A percentile compares a stretch with the other conserved stretches of the same genome.
Evolutionary conservation across 2,797 vertebrate genomes (phyloP).

Genomic region (Hafferia zeledoni): DNA sequence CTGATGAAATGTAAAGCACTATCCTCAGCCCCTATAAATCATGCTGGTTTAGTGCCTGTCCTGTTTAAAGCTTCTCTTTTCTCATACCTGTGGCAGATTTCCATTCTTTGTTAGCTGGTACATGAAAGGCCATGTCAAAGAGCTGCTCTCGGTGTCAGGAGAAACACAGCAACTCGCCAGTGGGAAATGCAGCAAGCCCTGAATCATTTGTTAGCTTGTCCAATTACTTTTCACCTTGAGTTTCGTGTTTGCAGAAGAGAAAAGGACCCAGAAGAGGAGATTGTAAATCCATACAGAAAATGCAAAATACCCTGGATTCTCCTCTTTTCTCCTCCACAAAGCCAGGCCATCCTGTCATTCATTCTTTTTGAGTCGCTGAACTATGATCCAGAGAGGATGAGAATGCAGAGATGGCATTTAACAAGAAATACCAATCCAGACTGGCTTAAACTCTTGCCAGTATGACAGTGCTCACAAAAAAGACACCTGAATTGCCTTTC

Average conservation of each 20-base stretch:
- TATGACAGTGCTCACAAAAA: not conserved
- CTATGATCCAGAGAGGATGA: not conserved
- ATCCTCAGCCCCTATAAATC: slow-evolving; percentile 36
- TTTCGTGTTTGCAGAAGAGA: slow-evolving; percentile 60
- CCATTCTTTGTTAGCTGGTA: slow-evolving; percentile 52
- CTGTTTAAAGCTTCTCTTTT: slow-evolving; percentile 68
- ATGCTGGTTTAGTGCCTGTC: slow-evolving; percentile 26
- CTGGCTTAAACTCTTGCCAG: not conserved
- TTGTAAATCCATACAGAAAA: slow-evolving; percentile 25
- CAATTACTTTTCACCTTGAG: slow-evolving; percentile 74
- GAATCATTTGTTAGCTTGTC: slow-evolving; percentile 73
- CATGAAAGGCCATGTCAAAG: slow-evolving; percentile 63
- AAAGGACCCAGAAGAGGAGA: slow-evolving; percentile 54
- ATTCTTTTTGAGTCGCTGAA: not conserved
- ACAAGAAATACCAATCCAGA: slow-evolving; percentile 39
- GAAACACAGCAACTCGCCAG: slow-evolving; percentile 23
- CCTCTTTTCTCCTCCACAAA: not conserved
- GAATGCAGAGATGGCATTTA: not conserved
- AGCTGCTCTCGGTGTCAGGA: slow-evolving; percentile 38
- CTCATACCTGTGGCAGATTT: slow-evolving; percentile 67
- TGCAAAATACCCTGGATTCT: not conserved
- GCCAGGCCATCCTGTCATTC: not conserved
- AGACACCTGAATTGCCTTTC: slow-evolving; percentile 38
- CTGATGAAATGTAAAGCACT: not conserved
- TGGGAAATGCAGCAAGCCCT: slow-evolving; percentile 52